A percentile compares a stretch with the other conserved stretches of the same genome.
Evolutionary conservation across 2,888 invertebrate species (phyloP).

Genomic region (Cryptus viduatorius): DNA sequence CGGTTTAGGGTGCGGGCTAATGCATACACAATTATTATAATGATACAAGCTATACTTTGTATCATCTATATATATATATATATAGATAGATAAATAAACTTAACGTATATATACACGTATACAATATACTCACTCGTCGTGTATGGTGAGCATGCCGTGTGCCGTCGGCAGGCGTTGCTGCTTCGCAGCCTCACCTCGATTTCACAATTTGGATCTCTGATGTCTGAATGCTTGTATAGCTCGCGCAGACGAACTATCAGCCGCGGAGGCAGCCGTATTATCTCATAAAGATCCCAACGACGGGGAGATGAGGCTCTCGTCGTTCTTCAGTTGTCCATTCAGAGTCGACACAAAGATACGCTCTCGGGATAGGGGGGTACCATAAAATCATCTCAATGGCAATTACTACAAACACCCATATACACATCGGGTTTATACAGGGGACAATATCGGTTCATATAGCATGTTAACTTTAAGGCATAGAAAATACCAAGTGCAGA

Average conservation of each 20-base stretch:
- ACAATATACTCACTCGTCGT: slow-evolving; percentile 76
- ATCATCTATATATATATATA: neutral
- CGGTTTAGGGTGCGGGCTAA: neutral
- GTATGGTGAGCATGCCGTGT: slow-evolving; percentile 78
- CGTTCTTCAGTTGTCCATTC: slow-evolving; percentile 76
- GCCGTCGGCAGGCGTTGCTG: slow-evolving; percentile 68
- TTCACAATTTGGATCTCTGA: slow-evolving; percentile 69
- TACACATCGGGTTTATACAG: slow-evolving; percentile 47
- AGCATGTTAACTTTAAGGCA: neutral
- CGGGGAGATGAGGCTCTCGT: slow-evolving; percentile 69
- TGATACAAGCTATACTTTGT: neutral
- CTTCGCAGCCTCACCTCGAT: slow-evolving; percentile 71
- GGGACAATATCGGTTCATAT: slow-evolving; percentile 1
- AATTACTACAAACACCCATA: slow-evolving; percentile 74
- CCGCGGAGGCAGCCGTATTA: slow-evolving; percentile 75
- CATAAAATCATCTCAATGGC: slow-evolving; percentile 78
- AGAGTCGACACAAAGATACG: slow-evolving; percentile 78
- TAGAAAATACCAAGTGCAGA: slow-evolving; percentile 4
- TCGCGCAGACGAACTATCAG: slow-evolving; percentile 65
- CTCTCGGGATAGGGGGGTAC: slow-evolving; percentile 74
- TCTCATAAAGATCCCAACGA: slow-evolving; percentile 75
- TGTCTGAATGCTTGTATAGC: slow-evolving; percentile 65
- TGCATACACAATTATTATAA: slow-evolving; percentile 25
- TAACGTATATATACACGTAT: neutral
- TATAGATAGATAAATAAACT: slow-evolving; percentile 11